Percentiles rank a stretch among this genome's conserved stretches.
phyloP scores from a whole-genome alignment of 2,113 vertebrate genomes.

The Pan troglodytes region DNA sequence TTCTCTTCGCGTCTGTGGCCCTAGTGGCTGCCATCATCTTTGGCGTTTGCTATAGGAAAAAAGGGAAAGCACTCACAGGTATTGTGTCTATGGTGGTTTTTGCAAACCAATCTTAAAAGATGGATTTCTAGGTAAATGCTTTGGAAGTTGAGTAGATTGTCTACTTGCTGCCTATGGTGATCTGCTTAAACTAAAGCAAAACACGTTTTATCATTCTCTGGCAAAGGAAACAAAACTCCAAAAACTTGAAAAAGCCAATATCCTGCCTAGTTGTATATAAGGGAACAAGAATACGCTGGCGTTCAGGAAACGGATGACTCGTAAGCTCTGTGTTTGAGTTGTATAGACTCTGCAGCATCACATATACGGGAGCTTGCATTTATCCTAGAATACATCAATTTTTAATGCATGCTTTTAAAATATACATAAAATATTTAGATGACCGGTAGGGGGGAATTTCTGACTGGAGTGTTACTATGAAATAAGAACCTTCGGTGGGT shows the following conservation, averaged over 20 bases:
- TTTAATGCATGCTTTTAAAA: background rate
- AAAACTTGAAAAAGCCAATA: background rate
- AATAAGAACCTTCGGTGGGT: background rate
- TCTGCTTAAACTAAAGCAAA: background rate
- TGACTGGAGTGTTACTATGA: background rate
- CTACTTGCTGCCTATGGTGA: background rate
- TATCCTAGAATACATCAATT: background rate
- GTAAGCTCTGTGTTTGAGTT: background rate
- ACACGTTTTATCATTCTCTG: background rate
- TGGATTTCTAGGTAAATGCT: background rate
- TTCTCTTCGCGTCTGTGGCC: constrained; percentile 77
- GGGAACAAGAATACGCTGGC: background rate
- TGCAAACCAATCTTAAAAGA: background rate
- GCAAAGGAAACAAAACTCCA: background rate
- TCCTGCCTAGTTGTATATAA: background rate
- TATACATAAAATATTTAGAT: background rate
- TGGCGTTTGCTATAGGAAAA: constrained; percentile 83
- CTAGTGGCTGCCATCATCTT: constrained; percentile 75
- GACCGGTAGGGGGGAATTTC: background rate
- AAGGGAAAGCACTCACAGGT: constrained; percentile 86
- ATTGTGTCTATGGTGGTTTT: background rate
- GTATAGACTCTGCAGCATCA: background rate
- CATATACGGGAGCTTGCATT: background rate
- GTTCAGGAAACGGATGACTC: background rate
- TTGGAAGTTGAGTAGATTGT: background rate